A percentile compares a stretch with the other conserved stretches of the same genome.
Evolutionary conservation across 2,113 vertebrate species (phyloP).

Genomic region (Osmerus mordax): DNA sequence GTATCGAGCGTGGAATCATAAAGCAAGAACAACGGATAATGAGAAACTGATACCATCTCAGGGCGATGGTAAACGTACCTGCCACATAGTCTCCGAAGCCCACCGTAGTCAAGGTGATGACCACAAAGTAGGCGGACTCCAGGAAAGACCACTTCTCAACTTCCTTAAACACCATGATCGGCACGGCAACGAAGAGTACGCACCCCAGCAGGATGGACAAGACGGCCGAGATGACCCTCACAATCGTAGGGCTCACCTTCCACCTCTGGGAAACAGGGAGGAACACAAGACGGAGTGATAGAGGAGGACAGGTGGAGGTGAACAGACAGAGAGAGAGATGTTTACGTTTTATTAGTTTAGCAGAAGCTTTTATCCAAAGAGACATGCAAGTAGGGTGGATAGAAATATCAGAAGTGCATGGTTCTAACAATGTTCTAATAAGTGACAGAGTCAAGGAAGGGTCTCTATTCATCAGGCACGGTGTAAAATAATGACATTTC

Average conservation of each 20-base stretch:
- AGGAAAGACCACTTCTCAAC: constrained; percentile 80
- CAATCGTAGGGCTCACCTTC: constrained; percentile 80
- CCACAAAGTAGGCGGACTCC: constrained; percentile 85
- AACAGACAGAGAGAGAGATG: neutral
- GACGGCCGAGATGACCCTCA: constrained; percentile 80
- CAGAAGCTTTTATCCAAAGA: constrained; percentile 11
- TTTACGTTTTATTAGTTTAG: too few relatives aligned
- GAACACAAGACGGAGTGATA: neutral
- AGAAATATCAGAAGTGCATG: too few relatives aligned
- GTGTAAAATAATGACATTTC: too few relatives aligned
- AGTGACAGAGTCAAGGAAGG: too few relatives aligned
- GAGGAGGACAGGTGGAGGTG: neutral
- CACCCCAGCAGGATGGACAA: constrained; percentile 84
- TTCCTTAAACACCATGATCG: constrained; percentile 78
- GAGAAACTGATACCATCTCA: neutral
- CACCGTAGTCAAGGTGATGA: constrained; percentile 88
- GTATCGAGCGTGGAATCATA: constrained; percentile 38
- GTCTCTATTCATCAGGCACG: too few relatives aligned
- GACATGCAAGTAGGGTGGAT: too few relatives aligned
- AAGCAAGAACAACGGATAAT: constrained; percentile 16
- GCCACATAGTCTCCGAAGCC: constrained; percentile 91
- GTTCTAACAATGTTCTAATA: too few relatives aligned
- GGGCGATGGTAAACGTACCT: constrained; percentile 63
- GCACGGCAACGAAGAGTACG: constrained; percentile 81
- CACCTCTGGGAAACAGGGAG: constrained; percentile 73